Conservation (phyloP, 2,888 invertebrate genomes). For the Malthinus seriepunctatus region DNA sequence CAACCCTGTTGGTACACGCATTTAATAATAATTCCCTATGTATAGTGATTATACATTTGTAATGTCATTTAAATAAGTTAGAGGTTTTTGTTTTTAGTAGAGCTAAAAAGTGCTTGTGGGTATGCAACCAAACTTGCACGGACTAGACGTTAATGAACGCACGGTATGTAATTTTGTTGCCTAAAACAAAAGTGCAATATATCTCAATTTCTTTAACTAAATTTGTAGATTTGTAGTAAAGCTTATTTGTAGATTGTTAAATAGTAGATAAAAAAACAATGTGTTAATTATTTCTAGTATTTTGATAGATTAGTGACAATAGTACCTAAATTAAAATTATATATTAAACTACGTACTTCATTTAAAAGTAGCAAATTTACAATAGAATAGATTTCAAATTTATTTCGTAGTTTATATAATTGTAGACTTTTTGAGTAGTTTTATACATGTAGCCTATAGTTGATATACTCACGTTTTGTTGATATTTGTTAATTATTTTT, state of each 20-base stretch:
- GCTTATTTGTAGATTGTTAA: constrained; percentile 19
- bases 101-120: too few relatives aligned
- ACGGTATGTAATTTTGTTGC: too few relatives aligned
- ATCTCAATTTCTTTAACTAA: too few relatives aligned
- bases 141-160: too few relatives aligned
- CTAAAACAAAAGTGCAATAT: too few relatives aligned
- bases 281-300: constrained; percentile 28
- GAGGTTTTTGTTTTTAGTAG: too few relatives aligned
- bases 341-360: constrained; percentile 15
- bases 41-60: too few relatives aligned
- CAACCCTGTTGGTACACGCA: too few relatives aligned
- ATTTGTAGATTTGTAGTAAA: not conserved
- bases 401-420: constrained; percentile 12
- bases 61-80: too few relatives aligned
- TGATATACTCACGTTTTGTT: not conserved
- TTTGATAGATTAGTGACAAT: constrained; percentile 22
- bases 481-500: not conserved
- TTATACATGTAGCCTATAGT: constrained; percentile 7
- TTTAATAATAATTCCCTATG: too few relatives aligned
- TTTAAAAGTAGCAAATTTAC: constrained; percentile 10
- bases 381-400: constrained; percentile 13
- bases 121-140: too few relatives aligned
- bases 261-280: constrained; percentile 23
- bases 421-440: constrained; percentile 6
- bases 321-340: constrained; percentile 20